Base-by-base conservation (phyloP, 2,888 invertebrate species). In the Drosophila algonquin region DNA sequence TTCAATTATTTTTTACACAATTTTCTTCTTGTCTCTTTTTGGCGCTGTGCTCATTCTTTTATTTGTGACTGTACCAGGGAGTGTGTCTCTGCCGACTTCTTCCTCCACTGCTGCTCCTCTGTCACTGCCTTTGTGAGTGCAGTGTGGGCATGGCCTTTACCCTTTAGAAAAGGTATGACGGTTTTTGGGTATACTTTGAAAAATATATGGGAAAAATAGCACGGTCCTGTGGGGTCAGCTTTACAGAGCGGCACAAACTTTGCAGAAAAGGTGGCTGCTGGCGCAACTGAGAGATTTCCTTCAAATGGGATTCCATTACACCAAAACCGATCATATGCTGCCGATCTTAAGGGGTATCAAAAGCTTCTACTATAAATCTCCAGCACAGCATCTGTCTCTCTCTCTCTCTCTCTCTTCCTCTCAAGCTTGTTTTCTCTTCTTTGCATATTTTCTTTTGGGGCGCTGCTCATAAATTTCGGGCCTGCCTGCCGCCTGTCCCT, bases 1-100 rank as follows among this genome's bases (percentile, higher is more conserved):
- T 85, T 89, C 86, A 89, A 89, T 85, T 89, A 85, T 87, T 85
- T 89, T 85, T 85, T 79, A 87, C 80, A 85, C 76, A 85, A 81
- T 84, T 84, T 79, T 76, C 73, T 70, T 81, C 73, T 70, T 81
- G 81, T 84, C 77, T 89, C 73, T 88, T 71, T 40, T 79, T 59
- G 64, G 60, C 61, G 70, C 63, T 61, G 70, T 27, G 63, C 77
- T 75, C 61, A 72, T 77, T 75, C 83, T 76, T 71, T 60, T 65
- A 60, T 46, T 73, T 68, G 45, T 76, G 59, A 51, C 50, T 52
- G 63, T 68, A 47, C 18, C 18, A 18, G 18, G 1, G 18, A 18
- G 18, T 24, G 24, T 40, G 2, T 40, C 14, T n/a, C 14, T 14
- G 30, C 7, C 12, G 35, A 12, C 35, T 35, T 35, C 35, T 35